Percentiles rank a stretch among this genome's conserved stretches.
phyloP scores from a whole-genome alignment of 2,113 vertebrate genomes.

The Brevimyrus niger region DNA sequence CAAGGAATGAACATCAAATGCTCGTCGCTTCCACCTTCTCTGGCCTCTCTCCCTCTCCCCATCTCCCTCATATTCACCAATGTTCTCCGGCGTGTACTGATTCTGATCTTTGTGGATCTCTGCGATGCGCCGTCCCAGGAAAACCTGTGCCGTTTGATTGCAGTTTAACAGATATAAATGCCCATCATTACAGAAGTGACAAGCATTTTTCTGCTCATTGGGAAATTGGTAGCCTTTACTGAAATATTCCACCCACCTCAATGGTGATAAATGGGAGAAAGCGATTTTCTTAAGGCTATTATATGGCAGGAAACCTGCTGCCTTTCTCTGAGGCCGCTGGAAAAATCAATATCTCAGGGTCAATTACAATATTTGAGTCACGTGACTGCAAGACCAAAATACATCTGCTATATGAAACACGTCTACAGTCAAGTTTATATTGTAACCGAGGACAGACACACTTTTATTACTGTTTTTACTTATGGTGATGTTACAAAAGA shows the following conservation, averaged over 20 bases:
- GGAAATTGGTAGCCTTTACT: constrained; percentile 49
- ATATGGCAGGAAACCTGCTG: constrained; percentile 61
- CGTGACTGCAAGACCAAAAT: constrained; percentile 64
- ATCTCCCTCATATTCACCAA: background rate
- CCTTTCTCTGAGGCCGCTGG: constrained; percentile 49
- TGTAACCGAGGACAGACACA: background rate
- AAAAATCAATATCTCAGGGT: constrained; percentile 65
- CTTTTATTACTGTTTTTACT: background rate
- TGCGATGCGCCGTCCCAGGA: constrained; percentile 40
- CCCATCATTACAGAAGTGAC: constrained; percentile 54
- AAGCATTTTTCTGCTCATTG: constrained; percentile 50
- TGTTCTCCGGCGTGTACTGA: background rate
- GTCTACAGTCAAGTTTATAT: constrained; percentile 31
- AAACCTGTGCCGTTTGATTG: background rate
- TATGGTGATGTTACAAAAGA: constrained; percentile 23
- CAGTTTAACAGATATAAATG: constrained; percentile 55
- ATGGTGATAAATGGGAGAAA: constrained; percentile 57
- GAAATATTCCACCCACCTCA: constrained; percentile 33
- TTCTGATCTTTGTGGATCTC: constrained; percentile 10
- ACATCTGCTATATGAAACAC: constrained; percentile 47
- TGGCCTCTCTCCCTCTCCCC: background rate
- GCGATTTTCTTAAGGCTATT: constrained; percentile 52
- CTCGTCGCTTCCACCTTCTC: background rate
- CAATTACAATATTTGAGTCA: constrained; percentile 70
- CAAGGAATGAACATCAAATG: background rate